Evolutionary conservation across 2,888 invertebrate species (phyloP).

Genomic region (Pharmacophagus antenor): DNA sequence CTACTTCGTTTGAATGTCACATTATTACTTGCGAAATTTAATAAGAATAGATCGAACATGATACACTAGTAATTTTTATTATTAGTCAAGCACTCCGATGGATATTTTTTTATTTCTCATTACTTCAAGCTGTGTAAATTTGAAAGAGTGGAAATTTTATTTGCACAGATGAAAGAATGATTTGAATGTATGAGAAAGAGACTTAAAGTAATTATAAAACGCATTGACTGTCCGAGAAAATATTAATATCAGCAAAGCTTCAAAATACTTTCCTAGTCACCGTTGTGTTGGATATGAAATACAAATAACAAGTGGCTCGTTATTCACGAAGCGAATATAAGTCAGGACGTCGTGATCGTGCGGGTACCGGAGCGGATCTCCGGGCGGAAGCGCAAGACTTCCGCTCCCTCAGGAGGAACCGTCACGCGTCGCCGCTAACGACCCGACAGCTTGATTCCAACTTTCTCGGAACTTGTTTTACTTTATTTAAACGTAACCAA

Average conservation of each 20-base stretch:
- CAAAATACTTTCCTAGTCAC: not conserved
- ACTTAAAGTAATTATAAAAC: too few species aligned
- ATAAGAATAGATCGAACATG: too few species aligned
- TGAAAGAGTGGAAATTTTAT: too few species aligned
- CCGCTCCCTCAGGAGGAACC: constrained; percentile 73
- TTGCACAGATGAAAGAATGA: too few species aligned
- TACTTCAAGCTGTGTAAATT: too few species aligned
- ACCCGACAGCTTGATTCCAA: not conserved
- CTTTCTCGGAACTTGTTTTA: constrained; percentile 14
- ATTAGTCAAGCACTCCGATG: too few species aligned
- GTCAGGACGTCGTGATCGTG: constrained; percentile 33
- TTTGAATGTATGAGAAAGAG: too few species aligned
- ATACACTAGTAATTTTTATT: too few species aligned
- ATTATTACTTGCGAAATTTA: too few species aligned
- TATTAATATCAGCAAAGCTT: not conserved
- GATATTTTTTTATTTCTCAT: too few species aligned
- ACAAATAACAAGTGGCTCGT: constrained; percentile 13
- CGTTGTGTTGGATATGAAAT: constrained; percentile 7
- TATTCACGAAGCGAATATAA: constrained; percentile 20
- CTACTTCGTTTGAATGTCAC: too few species aligned
- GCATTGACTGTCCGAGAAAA: not conserved
- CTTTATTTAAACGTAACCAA: not conserved
- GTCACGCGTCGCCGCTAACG: constrained; percentile 58
- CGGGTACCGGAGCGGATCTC: constrained; percentile 66
- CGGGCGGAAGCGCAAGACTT: constrained; percentile 78